These are phyloP conservation scores for Dryas iulia DNA, from an alignment of 1,140 invertebrate genomes.

Conservation along the genomic window DNA sequence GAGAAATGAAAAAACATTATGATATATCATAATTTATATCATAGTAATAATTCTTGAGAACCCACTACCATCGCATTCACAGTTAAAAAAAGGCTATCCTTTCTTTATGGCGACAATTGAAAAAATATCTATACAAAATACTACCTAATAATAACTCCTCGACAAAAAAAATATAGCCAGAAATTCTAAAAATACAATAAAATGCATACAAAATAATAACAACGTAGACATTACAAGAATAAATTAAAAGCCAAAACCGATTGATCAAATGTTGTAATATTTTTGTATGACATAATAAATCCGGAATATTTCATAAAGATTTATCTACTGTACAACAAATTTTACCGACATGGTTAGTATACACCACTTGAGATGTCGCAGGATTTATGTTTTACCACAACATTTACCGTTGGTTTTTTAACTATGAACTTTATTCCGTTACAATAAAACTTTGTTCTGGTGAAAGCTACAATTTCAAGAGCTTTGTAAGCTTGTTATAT, in stretches of 20 bases:
- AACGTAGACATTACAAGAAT: neutral
- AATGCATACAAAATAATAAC: neutral
- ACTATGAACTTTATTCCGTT: conserved; percentile 21
- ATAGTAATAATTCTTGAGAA: too few species aligned
- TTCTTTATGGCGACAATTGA: too few species aligned
- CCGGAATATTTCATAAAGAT: conserved; percentile 26
- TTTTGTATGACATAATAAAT: neutral
- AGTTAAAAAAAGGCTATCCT: too few species aligned
- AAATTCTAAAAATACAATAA: neutral
- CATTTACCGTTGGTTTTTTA: neutral
- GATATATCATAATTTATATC: too few species aligned
- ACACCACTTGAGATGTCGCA: conserved; percentile 46
- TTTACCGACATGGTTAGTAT: conserved; percentile 43
- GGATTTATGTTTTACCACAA: conserved; percentile 41
- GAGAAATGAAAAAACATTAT: too few species aligned
- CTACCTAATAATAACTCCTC: too few species aligned
- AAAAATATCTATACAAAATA: too few species aligned
- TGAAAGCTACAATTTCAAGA: conserved; percentile 26
- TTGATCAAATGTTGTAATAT: neutral
- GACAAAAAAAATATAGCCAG: neutral
- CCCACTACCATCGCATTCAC: too few species aligned
- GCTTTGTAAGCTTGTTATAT: conserved; percentile 34
- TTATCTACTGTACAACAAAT: conserved; percentile 38
- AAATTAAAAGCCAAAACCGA: neutral
- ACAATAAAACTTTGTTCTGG: conserved; percentile 24